These are phyloP conservation scores for Streblospio benedicti DNA, from an alignment of 1,140 invertebrate genomes.

Conservation along the genomic window DNA sequence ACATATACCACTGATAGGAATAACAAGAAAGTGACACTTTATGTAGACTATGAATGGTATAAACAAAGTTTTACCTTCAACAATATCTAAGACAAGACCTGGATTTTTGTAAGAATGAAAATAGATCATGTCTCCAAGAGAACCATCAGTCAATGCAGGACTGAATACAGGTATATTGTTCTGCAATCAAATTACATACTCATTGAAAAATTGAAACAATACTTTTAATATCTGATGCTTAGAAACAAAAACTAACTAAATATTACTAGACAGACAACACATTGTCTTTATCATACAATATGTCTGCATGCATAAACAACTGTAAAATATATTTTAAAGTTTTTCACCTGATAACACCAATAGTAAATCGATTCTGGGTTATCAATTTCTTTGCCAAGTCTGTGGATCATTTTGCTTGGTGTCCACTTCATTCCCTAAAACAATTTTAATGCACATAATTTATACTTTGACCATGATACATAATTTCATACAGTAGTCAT, in stretches of 20 bases:
- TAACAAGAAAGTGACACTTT: no score
- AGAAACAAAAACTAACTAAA: neutral
- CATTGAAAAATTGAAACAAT: neutral
- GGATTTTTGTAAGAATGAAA: conserved; percentile 92
- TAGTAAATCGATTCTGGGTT: conserved; percentile 90
- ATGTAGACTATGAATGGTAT: no score
- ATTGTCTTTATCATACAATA: neutral
- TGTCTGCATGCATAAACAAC: neutral
- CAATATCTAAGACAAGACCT: conserved; percentile 85
- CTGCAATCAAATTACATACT: conserved; percentile 27
- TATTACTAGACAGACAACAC: neutral
- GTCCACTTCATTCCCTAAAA: conserved; percentile 70
- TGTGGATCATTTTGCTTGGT: conserved; percentile 76
- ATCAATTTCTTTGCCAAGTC: conserved; percentile 82
- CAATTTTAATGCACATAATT: neutral
- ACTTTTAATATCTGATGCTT: neutral
- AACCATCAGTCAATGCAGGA: conserved; percentile 96
- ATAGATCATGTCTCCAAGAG: conserved; percentile 98
- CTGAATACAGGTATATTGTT: conserved; percentile 98
- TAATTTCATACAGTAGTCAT: conserved; percentile 3
- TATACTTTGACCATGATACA: conserved; percentile 6
- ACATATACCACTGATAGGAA: no score
- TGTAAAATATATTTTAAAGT: neutral
- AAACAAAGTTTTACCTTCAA: conserved; percentile 69
- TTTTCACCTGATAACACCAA: conserved; percentile 74